These are phyloP conservation scores for Neoscelio sp. DNA, from an alignment of 2,888 invertebrate genomes.

Conservation along the genomic window DNA sequence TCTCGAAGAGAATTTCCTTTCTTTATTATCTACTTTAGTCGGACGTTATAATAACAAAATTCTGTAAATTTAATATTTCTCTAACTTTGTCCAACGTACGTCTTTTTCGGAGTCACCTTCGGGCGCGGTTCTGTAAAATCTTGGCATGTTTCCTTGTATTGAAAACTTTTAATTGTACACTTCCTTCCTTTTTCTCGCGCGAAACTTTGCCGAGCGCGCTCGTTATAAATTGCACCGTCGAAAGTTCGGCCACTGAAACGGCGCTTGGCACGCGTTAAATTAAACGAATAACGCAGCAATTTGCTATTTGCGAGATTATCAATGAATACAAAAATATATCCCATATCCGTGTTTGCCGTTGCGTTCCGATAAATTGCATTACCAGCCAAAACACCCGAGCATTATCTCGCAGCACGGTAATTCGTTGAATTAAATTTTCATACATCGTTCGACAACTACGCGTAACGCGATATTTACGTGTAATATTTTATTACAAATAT, in stretches of 20 bases:
- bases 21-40: too few species aligned
- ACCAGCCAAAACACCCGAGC: not conserved
- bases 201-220: conserved; percentile 57
- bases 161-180: conserved; percentile 65
- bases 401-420: not conserved
- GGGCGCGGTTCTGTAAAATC: conserved; percentile 42
- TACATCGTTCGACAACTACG: not conserved
- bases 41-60: not conserved
- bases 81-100: conserved; percentile 30
- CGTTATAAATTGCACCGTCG: conserved; percentile 61
- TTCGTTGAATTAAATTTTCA: conserved; percentile 19
- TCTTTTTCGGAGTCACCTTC: conserved; percentile 48
- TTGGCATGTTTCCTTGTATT: conserved; percentile 61
- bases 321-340: conserved; percentile 47
- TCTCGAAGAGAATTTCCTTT: too few species aligned
- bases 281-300: conserved; percentile 60
- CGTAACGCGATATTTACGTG: not conserved
- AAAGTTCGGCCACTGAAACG: conserved; percentile 64
- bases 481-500: not conserved
- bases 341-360: conserved; percentile 23
- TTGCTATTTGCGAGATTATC: conserved; percentile 54
- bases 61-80: conserved; percentile 33
- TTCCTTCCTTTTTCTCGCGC: conserved; percentile 46
- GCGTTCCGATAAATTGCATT: conserved; percentile 5
- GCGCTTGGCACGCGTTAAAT: conserved; percentile 55